Base-by-base conservation (phyloP, 2,797 vertebrate species). In the Typhlichthys subterraneus region DNA sequence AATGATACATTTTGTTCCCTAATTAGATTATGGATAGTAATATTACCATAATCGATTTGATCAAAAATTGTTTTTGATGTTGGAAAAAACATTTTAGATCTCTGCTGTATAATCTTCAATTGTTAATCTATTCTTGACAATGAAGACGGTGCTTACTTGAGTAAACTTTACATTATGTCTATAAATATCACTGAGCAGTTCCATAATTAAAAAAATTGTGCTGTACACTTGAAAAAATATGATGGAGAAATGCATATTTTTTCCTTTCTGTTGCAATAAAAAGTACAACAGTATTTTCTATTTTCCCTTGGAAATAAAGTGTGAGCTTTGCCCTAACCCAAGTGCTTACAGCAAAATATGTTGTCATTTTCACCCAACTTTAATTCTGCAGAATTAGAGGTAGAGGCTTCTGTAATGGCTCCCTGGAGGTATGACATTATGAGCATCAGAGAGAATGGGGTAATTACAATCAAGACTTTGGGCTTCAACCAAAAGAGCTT, bases 401-500 rank as follows among this genome's bases (percentile, higher is more conserved):
- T 77, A 81, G 82, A 82, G 72, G 83, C 80, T 82, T 78, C 77
- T 68, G 73, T 89, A 89, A 88, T 83, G 80, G 72, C 65, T 76
- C 84, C 88, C 85, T 7, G 62, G 74, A 86, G 90, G 81, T 76
- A 82, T 70, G 65, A 69, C 87, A 87, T 88, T 87, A 87, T 87
- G 82, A 87, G 84, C 85, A 79, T 79, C 80, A 83, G 84, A 80
- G 73, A 84, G 81, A 83, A 77, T 79, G 72, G 86, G 79, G 80
- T 85, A 90, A 91, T 91, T 89, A 90, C 83, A 77, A 82, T 85
- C 77, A 84, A 76, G 79, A 81, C 73, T 81, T 82, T 81, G 72
- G 80, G 77, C 71, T 70, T 81, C 67, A 54, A 87, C 83, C 85
- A 83, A 85, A 85, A 90, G 77, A 82, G 70, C 73, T 81, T 83